Evolutionary conservation across 2,888 invertebrate species (phyloP), one percentile per base, ranked within the genome.

Genomic region (Cryptophagus acutangulus): DNA sequence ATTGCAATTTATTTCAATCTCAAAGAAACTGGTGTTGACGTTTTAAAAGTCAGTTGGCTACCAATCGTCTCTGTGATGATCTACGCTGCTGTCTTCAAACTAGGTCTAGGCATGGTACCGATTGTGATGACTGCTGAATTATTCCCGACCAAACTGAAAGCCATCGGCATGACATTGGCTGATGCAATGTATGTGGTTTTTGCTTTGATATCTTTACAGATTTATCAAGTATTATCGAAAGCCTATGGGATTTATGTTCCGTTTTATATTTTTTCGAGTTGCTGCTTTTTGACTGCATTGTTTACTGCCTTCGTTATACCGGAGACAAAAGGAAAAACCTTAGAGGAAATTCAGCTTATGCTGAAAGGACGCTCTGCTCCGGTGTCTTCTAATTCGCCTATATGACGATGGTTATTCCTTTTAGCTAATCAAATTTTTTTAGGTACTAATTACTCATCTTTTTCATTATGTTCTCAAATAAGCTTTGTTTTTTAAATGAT

Each of bases 81-180:
- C 10, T 65, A 63, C 37, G 64, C 64, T 0, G 44, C 54, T 1
- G 51, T 57, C n/a, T 62, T 59, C 30, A 62, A 62, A 46, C 51
- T 60, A 12, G 66, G 66, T 1, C 41, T 66, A 17, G 66, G 65
- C 1, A 56, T 61, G 34, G 61, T 66, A 5, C 65, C 66, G 1
- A 62, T 63, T 17, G 60, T 66, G 2, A 53, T 63, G 38, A 61
- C 64, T 2, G 63, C 60, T 0, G 66, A 66, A 49, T 36, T 66
- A 15, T 65, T 65, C 39, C 62, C 66, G 0, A 60, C 64, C 2
- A 59, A 57, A 46, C 60, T 70, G 8, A 70, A 70, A 52, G 69
- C 68, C 2, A 61, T 65, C 48, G 70, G 68, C 4, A 67, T 69
- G 67, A 67, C 70, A 0, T 35, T 66, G 12, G 62, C 68, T 2